These are phyloP conservation scores for Thereva nobilitata DNA, from an alignment of 2,888 invertebrate genomes.

Conservation along the genomic window DNA sequence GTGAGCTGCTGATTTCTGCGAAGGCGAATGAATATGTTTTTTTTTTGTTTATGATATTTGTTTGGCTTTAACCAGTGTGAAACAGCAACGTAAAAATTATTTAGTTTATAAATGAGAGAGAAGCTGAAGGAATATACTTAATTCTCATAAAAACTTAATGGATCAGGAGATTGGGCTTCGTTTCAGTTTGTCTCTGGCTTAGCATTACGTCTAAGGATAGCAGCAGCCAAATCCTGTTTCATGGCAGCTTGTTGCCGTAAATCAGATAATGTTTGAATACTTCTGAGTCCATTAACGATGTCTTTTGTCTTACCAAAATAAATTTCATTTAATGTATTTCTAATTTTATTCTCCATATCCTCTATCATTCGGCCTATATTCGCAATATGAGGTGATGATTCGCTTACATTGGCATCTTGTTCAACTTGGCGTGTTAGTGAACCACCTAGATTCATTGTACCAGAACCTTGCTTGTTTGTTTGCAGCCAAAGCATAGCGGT, in stretches of 20 bases:
- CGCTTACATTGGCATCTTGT: constrained; percentile 86
- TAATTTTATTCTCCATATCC: constrained; percentile 99
- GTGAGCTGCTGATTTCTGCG: too few relatives aligned
- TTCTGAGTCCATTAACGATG: constrained; percentile 91
- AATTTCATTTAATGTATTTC: constrained; percentile 96
- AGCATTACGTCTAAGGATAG: constrained; percentile 80
- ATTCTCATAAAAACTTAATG: constrained; percentile 14
- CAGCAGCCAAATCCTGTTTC: constrained; percentile 82
- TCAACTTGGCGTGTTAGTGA: constrained; percentile 97
- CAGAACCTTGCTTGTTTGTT: constrained; percentile 94
- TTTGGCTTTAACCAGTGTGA: too few relatives aligned
- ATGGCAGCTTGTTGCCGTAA: constrained; percentile 81
- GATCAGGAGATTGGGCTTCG: neutral
- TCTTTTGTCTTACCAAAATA: constrained; percentile 99
- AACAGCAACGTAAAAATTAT: neutral
- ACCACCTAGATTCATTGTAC: constrained; percentile 98
- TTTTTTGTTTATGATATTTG: too few relatives aligned
- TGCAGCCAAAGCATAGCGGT: constrained; percentile 99
- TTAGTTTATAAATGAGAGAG: neutral
- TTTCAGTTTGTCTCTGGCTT: constrained; percentile 60
- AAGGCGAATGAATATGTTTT: constrained; percentile 4
- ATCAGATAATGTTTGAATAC: constrained; percentile 81
- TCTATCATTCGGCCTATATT: constrained; percentile 99
- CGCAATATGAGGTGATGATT: constrained; percentile 94
- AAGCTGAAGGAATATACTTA: constrained; percentile 9